phyloP scores from a whole-genome alignment of 1,140 invertebrate genomes.

The Eriosoma lanigerum region DNA sequence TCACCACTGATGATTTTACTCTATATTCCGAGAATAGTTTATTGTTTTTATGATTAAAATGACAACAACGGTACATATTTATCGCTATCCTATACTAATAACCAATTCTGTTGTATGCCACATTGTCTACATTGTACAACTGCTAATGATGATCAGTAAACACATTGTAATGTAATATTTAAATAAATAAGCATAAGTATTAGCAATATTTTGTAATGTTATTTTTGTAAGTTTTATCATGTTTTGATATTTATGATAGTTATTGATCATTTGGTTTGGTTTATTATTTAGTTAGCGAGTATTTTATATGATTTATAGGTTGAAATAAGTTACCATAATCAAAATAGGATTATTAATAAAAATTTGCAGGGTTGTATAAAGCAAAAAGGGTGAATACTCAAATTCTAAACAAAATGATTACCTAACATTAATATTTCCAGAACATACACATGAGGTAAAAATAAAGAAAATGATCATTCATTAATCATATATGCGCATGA shows the following conservation, averaged over 20 bases:
- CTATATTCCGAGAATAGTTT: not conserved
- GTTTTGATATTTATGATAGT: too few species aligned
- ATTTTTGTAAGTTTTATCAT: too few species aligned
- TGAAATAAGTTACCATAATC: not conserved
- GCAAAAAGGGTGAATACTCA: not conserved
- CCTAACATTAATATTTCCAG: constrained; percentile 31
- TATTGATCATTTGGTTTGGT: too few species aligned
- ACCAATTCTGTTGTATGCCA: not conserved
- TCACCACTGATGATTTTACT: not conserved
- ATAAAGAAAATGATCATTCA: constrained; percentile 19
- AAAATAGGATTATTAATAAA: constrained; percentile 7
- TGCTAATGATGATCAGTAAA: too few species aligned
- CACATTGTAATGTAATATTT: not conserved
- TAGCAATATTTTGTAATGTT: too few species aligned
- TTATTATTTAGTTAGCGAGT: too few species aligned
- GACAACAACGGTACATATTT: not conserved
- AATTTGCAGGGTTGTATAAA: too few species aligned
- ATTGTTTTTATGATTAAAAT: constrained; percentile 7
- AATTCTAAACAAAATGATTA: constrained; percentile 7
- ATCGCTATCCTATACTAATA: not conserved
- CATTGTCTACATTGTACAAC: too few species aligned
- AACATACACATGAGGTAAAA: not conserved
- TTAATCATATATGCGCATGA: not conserved
- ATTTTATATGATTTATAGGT: not conserved
- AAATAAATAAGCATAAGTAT: too few species aligned